phyloP scores from a whole-genome alignment of 2,888 invertebrate genomes.

The Lathronympha strigana region DNA sequence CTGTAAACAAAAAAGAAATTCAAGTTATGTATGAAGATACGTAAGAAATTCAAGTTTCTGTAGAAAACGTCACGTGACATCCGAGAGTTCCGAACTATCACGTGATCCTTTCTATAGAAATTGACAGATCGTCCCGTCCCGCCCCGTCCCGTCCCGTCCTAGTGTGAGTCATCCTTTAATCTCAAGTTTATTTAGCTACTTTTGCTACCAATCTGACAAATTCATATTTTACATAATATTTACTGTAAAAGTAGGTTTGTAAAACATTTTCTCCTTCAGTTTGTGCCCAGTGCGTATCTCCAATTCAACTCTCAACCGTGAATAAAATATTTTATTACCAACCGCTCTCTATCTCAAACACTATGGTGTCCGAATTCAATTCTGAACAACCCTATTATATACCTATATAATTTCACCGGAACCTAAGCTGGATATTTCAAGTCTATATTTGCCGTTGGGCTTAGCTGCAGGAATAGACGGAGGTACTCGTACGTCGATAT shows the following conservation, averaged over 20 bases:
- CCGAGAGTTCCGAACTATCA: no score
- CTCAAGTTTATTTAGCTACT: background rate
- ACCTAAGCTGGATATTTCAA: constrained; percentile 54
- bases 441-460: constrained; percentile 64
- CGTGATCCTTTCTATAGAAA: no score
- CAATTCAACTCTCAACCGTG: constrained; percentile 19
- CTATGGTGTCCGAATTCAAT: constrained; percentile 33
- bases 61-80: no score
- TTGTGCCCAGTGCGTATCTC: constrained; percentile 9
- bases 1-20: no score
- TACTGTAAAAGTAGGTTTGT: constrained; percentile 5
- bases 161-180: no score
- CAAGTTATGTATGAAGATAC: no score
- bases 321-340: constrained; percentile 32
- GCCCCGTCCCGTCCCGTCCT: no score
- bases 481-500: constrained; percentile 44
- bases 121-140: no score
- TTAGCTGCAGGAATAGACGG: constrained; percentile 54
- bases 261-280: constrained; percentile 7
- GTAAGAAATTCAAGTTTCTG: no score
- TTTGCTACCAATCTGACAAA: constrained; percentile 8
- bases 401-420: constrained; percentile 51
- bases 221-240: constrained; percentile 12
- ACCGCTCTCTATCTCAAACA: constrained; percentile 22
- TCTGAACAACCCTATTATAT: constrained; percentile 34